Conservation (phyloP, 2,113 vertebrate genomes). For the Maylandia zebra region DNA sequence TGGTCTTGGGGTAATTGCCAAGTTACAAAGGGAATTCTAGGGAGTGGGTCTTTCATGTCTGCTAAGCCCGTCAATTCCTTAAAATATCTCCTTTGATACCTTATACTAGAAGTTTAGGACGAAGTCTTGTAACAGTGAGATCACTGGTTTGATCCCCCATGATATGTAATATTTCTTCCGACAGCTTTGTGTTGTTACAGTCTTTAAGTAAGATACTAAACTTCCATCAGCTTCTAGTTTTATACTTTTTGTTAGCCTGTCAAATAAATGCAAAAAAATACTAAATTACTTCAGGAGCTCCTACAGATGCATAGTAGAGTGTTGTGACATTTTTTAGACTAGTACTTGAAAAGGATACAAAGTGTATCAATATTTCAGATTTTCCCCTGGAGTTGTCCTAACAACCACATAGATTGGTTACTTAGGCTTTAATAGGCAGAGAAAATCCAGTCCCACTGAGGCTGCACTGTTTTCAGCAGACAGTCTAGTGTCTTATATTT, state of each 20-base stretch:
- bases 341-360: not conserved
- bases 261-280: not conserved
- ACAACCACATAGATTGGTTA: not conserved
- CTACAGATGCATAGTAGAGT: not conserved
- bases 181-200: not conserved
- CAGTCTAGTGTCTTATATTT: not conserved
- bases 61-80: not conserved
- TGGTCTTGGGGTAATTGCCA: conserved; percentile 18
- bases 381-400: not conserved
- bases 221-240: not conserved
- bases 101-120: not conserved
- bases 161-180: not conserved
- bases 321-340: not conserved
- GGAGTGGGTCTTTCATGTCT: not conserved
- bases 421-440: conserved; percentile 22
- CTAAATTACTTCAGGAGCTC: not conserved
- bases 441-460: not conserved
- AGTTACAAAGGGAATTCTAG: conserved; percentile 18
- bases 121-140: not conserved
- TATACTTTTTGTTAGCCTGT: not conserved
- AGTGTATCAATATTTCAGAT: conserved; percentile 19
- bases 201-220: not conserved
- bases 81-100: not conserved
- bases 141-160: not conserved
- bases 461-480: not conserved